Percentiles rank a stretch among this genome's conserved stretches.
Evolutionary conservation across 2,113 vertebrate genomes (phyloP).

Genomic region (Acanthisitta chloris): DNA sequence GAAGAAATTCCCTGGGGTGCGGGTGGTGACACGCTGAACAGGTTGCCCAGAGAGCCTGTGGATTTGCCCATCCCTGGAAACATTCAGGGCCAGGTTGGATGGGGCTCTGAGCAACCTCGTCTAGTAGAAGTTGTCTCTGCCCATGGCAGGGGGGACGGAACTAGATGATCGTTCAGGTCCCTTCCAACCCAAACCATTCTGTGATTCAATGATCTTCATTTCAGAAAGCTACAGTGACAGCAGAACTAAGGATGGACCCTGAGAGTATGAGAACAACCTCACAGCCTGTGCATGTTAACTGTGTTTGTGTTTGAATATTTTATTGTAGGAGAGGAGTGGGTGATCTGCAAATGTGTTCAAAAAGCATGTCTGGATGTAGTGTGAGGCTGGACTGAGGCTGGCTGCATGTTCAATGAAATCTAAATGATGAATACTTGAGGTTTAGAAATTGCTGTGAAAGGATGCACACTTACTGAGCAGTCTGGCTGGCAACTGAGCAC

Average conservation of each 20-base stretch:
- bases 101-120: not conserved
- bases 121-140: not conserved
- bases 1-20: not conserved
- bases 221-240: not conserved
- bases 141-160: not conserved
- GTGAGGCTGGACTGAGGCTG: not conserved
- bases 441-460: not conserved
- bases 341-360: not conserved
- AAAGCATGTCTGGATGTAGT: not conserved
- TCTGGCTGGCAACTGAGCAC: constrained; percentile 26
- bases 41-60: not conserved
- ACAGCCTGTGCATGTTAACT: not conserved
- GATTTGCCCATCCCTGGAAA: not conserved
- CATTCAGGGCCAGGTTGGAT: not conserved
- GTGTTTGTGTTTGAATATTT: not conserved
- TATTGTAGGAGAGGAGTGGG: not conserved
- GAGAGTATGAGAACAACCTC: not conserved
- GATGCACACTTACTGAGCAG: not conserved
- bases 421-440: not conserved
- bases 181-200: not conserved
- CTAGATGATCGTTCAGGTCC: not conserved
- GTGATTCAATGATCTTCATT: not conserved
- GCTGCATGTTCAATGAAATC: not conserved
- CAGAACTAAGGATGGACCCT: not conserved
- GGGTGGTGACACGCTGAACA: not conserved